Evolutionary conservation across 2,113 vertebrate species (phyloP).

Genomic region (Bubo scandiacus): DNA sequence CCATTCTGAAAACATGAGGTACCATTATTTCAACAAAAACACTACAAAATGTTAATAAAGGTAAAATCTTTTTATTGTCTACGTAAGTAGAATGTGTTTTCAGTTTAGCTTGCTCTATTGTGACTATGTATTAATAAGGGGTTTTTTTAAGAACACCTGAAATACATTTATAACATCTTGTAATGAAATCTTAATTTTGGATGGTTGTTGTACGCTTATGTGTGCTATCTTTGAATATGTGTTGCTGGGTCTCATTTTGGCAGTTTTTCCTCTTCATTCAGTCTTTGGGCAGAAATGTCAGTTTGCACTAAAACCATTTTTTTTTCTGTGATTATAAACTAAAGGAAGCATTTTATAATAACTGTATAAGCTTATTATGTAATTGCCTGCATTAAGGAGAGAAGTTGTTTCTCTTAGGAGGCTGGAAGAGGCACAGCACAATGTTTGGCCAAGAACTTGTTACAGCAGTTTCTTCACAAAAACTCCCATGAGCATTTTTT

Average conservation of each 20-base stretch:
- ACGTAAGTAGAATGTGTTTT: neutral
- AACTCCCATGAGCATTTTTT: rapidly evolving
- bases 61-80: neutral
- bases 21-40: neutral
- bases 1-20: neutral
- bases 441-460: neutral
- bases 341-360: neutral
- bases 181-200: neutral
- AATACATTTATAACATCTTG: neutral
- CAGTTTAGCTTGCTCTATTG: neutral
- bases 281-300: neutral
- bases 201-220: neutral
- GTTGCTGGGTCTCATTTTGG: neutral
- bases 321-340: neutral
- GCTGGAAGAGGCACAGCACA: neutral
- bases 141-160: neutral
- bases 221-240: neutral
- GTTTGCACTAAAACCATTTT: neutral
- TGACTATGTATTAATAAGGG: neutral
- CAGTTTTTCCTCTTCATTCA: neutral
- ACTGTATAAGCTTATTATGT: neutral
- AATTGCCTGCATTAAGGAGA: neutral
- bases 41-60: neutral
- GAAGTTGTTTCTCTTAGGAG: neutral
- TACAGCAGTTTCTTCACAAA: neutral